Percentiles rank a stretch among this genome's conserved stretches.
Conservation (phyloP, 1,140 invertebrate genomes). For the Mya arenaria region DNA sequence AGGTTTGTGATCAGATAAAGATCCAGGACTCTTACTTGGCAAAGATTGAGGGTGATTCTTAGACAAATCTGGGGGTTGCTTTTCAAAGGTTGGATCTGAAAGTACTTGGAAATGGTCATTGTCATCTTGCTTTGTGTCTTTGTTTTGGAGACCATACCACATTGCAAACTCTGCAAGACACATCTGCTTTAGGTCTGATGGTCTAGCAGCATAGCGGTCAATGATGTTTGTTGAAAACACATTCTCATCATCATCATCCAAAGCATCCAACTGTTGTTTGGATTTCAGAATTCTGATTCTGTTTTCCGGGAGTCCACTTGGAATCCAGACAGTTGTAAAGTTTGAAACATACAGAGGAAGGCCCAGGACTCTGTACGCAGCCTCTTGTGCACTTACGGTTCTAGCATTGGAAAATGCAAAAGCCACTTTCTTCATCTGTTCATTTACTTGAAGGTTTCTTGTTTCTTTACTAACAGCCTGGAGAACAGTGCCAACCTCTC, state of each 20-base stretch:
- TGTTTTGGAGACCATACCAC: constrained; percentile 39
- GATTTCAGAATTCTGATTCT: constrained; percentile 44
- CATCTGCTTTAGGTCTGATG: constrained; percentile 17
- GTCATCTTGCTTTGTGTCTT: neutral
- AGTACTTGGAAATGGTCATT: constrained; percentile 4
- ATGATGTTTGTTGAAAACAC: constrained; percentile 36
- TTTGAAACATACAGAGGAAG: constrained; percentile 42
- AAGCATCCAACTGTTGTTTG: constrained; percentile 11
- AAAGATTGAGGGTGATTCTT: neutral
- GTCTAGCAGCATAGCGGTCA: constrained; percentile 48
- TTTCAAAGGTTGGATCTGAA: neutral
- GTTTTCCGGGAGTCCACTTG: constrained; percentile 47
- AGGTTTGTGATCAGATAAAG: neutral
- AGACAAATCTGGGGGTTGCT: neutral
- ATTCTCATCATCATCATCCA: constrained; percentile 55
- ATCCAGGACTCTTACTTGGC: neutral
- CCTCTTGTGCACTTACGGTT: constrained; percentile 48
- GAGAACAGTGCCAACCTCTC: constrained; percentile 44
- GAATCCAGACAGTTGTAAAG: constrained; percentile 38
- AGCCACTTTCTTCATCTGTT: constrained; percentile 47
- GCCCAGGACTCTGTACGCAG: constrained; percentile 31
- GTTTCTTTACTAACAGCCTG: constrained; percentile 47
- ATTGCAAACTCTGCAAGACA: constrained; percentile 49
- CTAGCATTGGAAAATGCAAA: constrained; percentile 38
- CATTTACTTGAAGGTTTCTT: constrained; percentile 24